phyloP scores from a whole-genome alignment of 1,140 invertebrate genomes.

The Maconellicoccus hirsutus region DNA sequence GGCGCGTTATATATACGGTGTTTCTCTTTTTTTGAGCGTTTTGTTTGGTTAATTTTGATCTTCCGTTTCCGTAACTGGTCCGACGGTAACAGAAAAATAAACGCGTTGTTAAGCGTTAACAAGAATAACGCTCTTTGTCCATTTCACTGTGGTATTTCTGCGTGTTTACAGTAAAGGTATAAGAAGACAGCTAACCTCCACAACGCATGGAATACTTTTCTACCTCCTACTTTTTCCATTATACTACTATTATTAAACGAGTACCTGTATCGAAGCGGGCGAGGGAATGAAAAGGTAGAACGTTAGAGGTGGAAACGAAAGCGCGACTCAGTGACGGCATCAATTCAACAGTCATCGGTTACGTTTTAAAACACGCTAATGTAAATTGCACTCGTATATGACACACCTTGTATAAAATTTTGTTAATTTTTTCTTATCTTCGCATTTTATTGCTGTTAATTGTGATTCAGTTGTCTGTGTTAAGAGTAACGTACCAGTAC shows the following conservation, averaged over 20 bases:
- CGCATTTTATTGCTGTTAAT: neutral
- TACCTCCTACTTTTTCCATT: neutral
- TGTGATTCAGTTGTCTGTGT: neutral
- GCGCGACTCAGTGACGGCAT: slow-evolving; percentile 6
- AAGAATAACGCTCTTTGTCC: too few relatives aligned
- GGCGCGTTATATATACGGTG: too few relatives aligned
- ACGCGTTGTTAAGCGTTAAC: too few relatives aligned
- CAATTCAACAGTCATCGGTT: neutral
- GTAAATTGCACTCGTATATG: neutral
- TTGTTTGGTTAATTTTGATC: too few relatives aligned
- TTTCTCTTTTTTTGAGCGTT: too few relatives aligned
- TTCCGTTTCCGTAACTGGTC: too few relatives aligned
- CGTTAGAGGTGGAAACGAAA: neutral
- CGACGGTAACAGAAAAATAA: too few relatives aligned
- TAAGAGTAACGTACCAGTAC: too few relatives aligned
- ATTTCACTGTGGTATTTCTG: too few relatives aligned
- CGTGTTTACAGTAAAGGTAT: too few relatives aligned
- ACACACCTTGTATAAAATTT: neutral
- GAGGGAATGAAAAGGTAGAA: neutral
- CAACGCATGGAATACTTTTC: neutral
- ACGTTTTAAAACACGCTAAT: too few relatives aligned
- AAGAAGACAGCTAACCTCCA: too few relatives aligned
- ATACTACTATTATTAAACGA: neutral
- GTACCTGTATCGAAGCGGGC: neutral
- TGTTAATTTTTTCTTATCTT: neutral